Conservation (phyloP, 2,797 vertebrate species). For the Hozukius guyotensis region DNA sequence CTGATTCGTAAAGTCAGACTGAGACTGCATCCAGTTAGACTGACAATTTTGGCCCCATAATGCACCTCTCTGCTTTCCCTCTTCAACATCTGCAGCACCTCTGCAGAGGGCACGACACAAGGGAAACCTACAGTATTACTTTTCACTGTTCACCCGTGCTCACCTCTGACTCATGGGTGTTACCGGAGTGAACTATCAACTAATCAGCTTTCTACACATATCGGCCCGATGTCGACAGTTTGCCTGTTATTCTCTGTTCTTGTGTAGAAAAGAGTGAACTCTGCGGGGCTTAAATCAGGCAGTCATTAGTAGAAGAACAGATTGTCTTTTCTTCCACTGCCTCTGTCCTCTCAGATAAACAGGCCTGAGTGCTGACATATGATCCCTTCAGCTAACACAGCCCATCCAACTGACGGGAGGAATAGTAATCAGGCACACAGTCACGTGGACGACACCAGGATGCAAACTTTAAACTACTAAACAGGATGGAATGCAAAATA, state of each 20-base stretch:
- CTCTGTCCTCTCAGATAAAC: constrained; percentile 75
- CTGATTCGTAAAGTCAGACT: constrained; percentile 29
- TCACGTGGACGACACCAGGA: constrained; percentile 44
- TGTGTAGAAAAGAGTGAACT: constrained; percentile 51
- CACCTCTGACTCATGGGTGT: constrained; percentile 75
- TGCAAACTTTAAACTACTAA: constrained; percentile 27
- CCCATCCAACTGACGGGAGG: constrained; percentile 62
- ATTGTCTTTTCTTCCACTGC: constrained; percentile 75
- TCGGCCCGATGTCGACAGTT: constrained; percentile 43
- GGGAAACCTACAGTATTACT: constrained; percentile 73
- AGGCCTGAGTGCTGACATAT: constrained; percentile 73
- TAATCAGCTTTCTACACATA: constrained; percentile 74
- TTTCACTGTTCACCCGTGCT: constrained; percentile 73
- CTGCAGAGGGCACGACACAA: constrained; percentile 65
- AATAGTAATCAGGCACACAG: constrained; percentile 65
- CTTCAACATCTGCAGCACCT: constrained; percentile 71
- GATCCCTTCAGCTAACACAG: constrained; percentile 70
- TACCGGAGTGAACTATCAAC: constrained; percentile 60
- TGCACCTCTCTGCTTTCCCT: constrained; percentile 37
- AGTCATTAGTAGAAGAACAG: constrained; percentile 75
- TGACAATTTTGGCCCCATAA: constrained; percentile 31
- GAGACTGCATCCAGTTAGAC: constrained; percentile 27
- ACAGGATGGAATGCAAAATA: constrained; percentile 9
- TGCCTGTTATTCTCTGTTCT: constrained; percentile 47
- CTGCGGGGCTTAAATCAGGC: constrained; percentile 62